Conservation (phyloP, 2,113 vertebrate genomes). For the Hyperopisus bebe region DNA sequence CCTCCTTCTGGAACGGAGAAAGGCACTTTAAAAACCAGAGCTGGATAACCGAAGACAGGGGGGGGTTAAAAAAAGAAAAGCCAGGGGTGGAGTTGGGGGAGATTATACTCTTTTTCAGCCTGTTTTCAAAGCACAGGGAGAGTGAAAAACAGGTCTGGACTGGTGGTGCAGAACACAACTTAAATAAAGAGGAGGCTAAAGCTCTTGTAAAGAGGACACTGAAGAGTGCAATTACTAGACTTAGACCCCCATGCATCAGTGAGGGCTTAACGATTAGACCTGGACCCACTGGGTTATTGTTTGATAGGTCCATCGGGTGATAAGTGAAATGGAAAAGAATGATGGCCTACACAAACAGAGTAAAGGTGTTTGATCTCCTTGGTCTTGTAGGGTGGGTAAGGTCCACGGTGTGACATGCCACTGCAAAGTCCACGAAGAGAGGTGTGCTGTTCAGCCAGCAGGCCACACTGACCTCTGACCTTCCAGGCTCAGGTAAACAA, state of each 20-base stretch:
- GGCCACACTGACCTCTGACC: not conserved
- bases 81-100: not conserved
- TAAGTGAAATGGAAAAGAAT: constrained; percentile 23
- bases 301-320: constrained; percentile 50
- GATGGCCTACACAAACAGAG: constrained; percentile 11
- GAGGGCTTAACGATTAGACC: constrained; percentile 60
- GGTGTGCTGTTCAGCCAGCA: not conserved
- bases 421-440: not conserved
- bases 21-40: not conserved
- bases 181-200: constrained; percentile 16
- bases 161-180: constrained; percentile 18
- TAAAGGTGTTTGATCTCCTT: not conserved
- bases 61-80: not conserved
- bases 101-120: constrained; percentile 16
- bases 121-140: not conserved
- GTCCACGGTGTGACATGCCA: not conserved
- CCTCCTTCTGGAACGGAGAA: not conserved
- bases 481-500: not conserved
- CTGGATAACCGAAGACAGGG: not conserved
- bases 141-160: not conserved
- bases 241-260: constrained; percentile 41
- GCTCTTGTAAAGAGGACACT: constrained; percentile 33
- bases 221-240: constrained; percentile 49
- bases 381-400: constrained; percentile 1
- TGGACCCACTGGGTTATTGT: constrained; percentile 47